These are phyloP conservation scores for Macrochelys suwanniensis DNA, from an alignment of 2,797 vertebrate genomes.

Conservation along the genomic window DNA sequence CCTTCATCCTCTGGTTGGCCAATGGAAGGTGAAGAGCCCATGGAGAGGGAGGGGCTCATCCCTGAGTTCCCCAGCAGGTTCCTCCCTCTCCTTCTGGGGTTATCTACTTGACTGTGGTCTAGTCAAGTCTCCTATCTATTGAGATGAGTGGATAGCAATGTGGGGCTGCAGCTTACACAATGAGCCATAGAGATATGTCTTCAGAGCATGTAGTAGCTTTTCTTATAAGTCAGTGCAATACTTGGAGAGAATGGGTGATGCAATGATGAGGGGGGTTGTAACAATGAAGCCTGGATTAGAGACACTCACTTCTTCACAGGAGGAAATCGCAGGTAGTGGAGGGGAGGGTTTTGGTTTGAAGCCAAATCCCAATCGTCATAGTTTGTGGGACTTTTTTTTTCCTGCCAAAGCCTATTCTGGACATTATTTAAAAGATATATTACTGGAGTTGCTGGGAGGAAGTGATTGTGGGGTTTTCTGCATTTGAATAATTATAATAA, in stretches of 20 bases:
- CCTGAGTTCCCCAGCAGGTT: neutral
- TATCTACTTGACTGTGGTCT: neutral
- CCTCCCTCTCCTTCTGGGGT: neutral
- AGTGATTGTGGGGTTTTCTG: neutral
- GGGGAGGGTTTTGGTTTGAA: neutral
- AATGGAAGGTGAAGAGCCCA: neutral
- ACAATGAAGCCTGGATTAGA: neutral
- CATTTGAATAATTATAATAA: neutral
- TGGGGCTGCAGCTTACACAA: neutral
- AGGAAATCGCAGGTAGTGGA: neutral
- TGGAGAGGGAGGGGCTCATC: neutral
- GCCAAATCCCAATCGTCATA: neutral
- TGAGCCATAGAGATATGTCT: neutral
- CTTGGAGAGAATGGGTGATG: neutral
- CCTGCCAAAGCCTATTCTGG: neutral
- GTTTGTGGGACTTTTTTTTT: neutral
- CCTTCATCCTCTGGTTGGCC: neutral
- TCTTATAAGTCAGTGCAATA: neutral
- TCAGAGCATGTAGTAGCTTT: neutral
- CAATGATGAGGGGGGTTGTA: neutral
- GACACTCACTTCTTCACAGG: neutral
- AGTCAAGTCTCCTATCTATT: neutral
- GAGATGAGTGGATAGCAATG: neutral
- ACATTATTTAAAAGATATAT: neutral
- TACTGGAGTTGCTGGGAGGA: neutral